Base-by-base conservation (phyloP, 2,113 vertebrate genomes). In the Poeciliopsis prolifica region DNA sequence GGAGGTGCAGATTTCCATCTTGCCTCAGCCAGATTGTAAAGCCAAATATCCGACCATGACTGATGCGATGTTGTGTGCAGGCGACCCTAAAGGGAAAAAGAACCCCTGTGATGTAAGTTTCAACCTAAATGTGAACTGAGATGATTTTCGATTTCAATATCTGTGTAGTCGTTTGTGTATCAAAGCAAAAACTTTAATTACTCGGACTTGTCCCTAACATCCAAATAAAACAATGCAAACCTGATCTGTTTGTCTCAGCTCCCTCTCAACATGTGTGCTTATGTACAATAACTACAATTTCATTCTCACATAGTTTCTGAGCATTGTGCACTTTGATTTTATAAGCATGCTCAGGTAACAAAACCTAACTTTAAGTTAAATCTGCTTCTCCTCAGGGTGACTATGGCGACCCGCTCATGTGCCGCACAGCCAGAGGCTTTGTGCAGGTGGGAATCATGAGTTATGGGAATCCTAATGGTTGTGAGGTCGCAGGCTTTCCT, bases 381-480 rank as follows among this genome's bases (percentile, higher is more conserved):
- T 48, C 0, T 44, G 10, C n/a, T 68, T 1, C 44, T 67, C 33
- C 12, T 19, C 22, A 88, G 84, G 88, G 86, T 28, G 88, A 86
- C 17, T 63, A 79, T 0, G 86, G 88, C 0, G 77, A 70, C 40
- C 88, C 86, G 0, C 70, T 86, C 70, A 14, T 88, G 66, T 90
- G 86, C 10, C 9, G 3, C 0, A 0, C 11, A 24, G 2, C 0
- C 3, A 0, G 3, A 0, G 63, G 28, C 30, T 66, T 24, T 0
- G 40, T 72, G 24, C 84, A 79, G 78, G 82, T 68, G 54, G 88
- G 88, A 58, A 63, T 90, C 73, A 79, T 86, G 70, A 90, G 86
- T 5, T 74, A 29, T 17, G 67, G 81, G 11, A 72, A 29, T 68
- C 15, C 13, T 1, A 1, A 5, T 0, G 70, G 65, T 2, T 87